Conservation (phyloP, 2,888 invertebrate genomes). For the Plutella xylostella region DNA sequence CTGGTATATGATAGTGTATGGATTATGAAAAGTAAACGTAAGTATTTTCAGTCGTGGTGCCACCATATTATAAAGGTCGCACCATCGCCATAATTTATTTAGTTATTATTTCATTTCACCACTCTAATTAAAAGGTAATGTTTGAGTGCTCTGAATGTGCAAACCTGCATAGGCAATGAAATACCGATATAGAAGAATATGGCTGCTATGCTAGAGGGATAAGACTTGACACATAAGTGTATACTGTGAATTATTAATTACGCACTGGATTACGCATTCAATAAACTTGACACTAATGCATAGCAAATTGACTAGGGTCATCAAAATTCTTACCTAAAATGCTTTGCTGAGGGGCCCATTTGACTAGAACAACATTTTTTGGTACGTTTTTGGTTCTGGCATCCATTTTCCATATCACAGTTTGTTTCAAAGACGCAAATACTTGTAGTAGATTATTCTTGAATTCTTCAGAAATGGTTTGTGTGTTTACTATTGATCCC, state of each 20-base stretch:
- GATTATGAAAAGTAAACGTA: slow-evolving; percentile 1
- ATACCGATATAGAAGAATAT: neutral
- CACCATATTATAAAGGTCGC: neutral
- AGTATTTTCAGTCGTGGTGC: neutral
- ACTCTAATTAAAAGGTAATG: neutral
- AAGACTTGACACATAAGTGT: neutral
- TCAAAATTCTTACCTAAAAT: slow-evolving; percentile 28
- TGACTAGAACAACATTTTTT: slow-evolving; percentile 30
- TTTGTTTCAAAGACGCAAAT: slow-evolving; percentile 34
- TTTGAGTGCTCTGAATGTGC: neutral
- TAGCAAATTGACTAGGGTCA: neutral
- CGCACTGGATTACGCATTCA: neutral
- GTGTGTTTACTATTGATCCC: slow-evolving; percentile 36
- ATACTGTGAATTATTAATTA: neutral
- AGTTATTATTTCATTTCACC: neutral
- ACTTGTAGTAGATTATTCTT: slow-evolving; percentile 24
- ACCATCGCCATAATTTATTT: neutral
- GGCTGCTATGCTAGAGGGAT: neutral
- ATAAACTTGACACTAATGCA: neutral
- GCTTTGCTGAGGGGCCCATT: slow-evolving; percentile 37
- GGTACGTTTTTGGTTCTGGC: slow-evolving; percentile 24
- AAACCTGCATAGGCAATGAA: neutral
- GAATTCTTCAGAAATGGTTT: slow-evolving; percentile 26
- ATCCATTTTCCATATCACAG: slow-evolving; percentile 43
- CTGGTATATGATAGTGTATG: too few species aligned